phyloP scores from a whole-genome alignment of 2,113 vertebrate species.

The Hiodon alosoides region DNA sequence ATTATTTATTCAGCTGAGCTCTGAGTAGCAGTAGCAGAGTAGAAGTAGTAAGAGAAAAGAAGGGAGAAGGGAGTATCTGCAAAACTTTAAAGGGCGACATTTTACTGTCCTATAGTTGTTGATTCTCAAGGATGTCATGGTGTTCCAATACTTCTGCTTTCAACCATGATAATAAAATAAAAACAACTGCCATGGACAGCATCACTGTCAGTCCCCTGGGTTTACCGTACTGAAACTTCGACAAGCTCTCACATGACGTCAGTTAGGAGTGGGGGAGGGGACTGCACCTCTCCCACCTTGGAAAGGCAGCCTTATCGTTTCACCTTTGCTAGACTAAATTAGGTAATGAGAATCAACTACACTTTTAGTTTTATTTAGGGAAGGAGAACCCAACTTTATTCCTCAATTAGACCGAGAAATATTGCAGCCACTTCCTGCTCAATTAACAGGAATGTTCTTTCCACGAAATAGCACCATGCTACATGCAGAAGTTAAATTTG shows the following conservation, averaged over 20 bases:
- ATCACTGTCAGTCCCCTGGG: too few species aligned
- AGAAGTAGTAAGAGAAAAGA: constrained; percentile 4
- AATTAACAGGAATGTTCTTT: background rate
- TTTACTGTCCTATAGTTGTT: background rate
- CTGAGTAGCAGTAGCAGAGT: background rate
- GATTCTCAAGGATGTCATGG: constrained; percentile 1
- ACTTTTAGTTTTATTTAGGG: background rate
- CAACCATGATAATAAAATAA: background rate
- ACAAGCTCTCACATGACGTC: background rate
- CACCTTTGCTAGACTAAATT: background rate
- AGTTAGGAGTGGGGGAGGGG: background rate
- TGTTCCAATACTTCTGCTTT: background rate
- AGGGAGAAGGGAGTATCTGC: background rate
- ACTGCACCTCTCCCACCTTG: background rate
- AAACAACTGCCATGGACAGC: background rate
- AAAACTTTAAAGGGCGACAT: background rate
- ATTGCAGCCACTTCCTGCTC: constrained; percentile 6
- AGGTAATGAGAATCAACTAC: background rate
- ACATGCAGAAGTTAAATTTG: background rate
- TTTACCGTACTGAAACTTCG: background rate
- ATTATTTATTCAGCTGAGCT: constrained; percentile 19
- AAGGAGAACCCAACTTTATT: background rate
- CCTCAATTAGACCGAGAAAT: background rate
- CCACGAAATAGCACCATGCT: background rate
- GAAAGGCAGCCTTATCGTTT: background rate